Conservation (phyloP, 2,113 vertebrate genomes). For the Bungarus multicinctus region DNA sequence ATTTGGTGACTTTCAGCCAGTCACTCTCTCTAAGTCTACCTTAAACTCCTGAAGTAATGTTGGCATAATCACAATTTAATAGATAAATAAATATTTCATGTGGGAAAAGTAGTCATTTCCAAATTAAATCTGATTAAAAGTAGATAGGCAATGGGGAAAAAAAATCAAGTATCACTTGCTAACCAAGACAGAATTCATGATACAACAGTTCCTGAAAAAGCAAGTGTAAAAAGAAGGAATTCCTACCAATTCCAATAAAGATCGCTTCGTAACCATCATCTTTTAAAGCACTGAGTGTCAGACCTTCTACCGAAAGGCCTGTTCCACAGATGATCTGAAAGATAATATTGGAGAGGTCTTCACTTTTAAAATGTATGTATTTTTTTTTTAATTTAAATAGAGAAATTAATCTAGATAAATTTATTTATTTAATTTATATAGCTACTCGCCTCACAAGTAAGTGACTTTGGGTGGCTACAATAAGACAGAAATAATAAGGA, state of each 20-base stretch:
- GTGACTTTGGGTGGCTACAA: not conserved
- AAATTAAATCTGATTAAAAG: slow-evolving; percentile 4
- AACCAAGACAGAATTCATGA: slow-evolving; percentile 17
- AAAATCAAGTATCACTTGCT: slow-evolving; percentile 7
- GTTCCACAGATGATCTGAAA: slow-evolving; percentile 81
- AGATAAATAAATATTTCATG: slow-evolving; percentile 9
- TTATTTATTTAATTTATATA: not conserved
- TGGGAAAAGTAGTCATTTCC: not conserved
- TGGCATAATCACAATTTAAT: not conserved
- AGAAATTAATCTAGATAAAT: not conserved
- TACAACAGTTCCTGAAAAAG: slow-evolving; percentile 4
- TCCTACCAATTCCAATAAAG: slow-evolving; percentile 92
- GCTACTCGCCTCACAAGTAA: not conserved
- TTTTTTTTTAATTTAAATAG: not conserved
- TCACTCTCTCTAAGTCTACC: not conserved
- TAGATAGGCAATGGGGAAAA: not conserved
- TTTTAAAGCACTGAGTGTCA: slow-evolving; percentile 80
- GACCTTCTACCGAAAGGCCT: slow-evolving; percentile 75
- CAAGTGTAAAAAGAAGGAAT: slow-evolving; percentile 21
- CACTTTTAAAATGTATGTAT: slow-evolving; percentile 1
- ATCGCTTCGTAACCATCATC: slow-evolving; percentile 78
- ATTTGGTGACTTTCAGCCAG: not conserved
- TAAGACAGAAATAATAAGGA: not conserved
- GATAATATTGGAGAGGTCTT: slow-evolving; percentile 41
- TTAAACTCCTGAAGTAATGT: not conserved